A percentile compares a stretch with the other conserved stretches of the same genome.
Conservation (phyloP, 2,113 vertebrate species). For the Panthera tigris region DNA sequence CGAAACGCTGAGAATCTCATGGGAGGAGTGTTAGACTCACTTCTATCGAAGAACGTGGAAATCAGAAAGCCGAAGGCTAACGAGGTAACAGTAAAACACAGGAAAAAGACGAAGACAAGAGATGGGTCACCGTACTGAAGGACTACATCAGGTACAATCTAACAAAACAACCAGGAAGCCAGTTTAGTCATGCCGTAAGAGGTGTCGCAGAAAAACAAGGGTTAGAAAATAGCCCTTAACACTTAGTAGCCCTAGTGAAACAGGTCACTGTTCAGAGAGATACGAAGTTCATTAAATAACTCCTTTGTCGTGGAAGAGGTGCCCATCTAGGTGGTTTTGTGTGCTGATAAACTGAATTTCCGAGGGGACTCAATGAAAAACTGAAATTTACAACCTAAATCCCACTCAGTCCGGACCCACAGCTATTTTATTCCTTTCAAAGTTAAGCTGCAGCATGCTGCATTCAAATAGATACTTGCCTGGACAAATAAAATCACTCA, state of each 20-base stretch:
- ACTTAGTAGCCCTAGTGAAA: neutral
- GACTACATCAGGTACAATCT: constrained; percentile 75
- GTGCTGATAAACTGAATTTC: neutral
- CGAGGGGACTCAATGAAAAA: neutral
- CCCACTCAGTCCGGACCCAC: neutral
- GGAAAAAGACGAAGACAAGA: constrained; percentile 90
- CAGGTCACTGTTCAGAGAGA: neutral
- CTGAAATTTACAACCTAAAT: neutral
- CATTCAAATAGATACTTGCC: constrained; percentile 83
- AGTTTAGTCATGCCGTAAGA: neutral
- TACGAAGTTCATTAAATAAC: neutral
- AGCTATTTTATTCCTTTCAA: neutral
- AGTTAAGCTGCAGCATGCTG: neutral
- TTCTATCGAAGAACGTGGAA: constrained; percentile 94
- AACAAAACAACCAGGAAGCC: neutral
- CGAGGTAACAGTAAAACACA: constrained; percentile 89
- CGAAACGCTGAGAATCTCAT: neutral
- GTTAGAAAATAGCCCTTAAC: neutral
- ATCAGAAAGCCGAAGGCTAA: constrained; percentile 97
- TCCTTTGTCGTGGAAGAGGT: neutral
- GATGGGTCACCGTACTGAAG: constrained; percentile 91
- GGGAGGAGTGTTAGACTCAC: constrained; percentile 77
- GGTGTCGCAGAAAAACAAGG: neutral
- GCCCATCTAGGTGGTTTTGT: neutral
- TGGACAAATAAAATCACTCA: constrained; percentile 90